A percentile compares a stretch with the other conserved stretches of the same genome.
Conservation (phyloP, 2,113 vertebrate genomes). For the Madoqua kirkii region DNA sequence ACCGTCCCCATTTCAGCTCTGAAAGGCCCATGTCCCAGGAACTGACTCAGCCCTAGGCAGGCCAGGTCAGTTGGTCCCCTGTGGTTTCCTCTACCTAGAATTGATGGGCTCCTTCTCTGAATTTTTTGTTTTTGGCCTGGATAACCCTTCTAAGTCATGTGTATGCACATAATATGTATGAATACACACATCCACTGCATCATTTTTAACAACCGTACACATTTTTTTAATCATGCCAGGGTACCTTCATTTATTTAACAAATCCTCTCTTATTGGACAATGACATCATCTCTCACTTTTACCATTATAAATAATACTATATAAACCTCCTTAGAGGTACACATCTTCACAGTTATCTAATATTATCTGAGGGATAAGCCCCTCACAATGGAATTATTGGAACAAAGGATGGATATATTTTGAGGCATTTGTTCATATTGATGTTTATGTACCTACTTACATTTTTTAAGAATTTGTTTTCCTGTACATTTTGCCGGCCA, state of each 20-base stretch:
- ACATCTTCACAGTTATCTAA: not conserved
- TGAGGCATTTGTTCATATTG: not conserved
- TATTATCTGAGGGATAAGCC: not conserved
- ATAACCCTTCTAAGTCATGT: not conserved
- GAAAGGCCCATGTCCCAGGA: not conserved
- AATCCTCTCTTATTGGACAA: not conserved
- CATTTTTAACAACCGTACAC: not conserved
- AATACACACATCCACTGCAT: not conserved
- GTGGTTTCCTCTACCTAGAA: not conserved
- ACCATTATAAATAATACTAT: not conserved
- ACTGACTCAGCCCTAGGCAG: not conserved
- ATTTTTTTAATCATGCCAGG: not conserved
- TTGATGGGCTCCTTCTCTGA: not conserved
- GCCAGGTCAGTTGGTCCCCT: rapidly evolving
- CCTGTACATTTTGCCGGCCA: not conserved
- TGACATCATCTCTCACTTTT: not conserved
- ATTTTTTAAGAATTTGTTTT: not conserved
- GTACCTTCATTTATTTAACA: not conserved
- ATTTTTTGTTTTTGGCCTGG: not conserved
- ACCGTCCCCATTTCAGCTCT: not conserved
- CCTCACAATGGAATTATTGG: not conserved
- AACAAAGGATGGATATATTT: not conserved
- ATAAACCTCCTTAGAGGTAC: not conserved
- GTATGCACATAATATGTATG: not conserved
- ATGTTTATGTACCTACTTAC: not conserved